phyloP scores from a whole-genome alignment of 2,797 vertebrate species.

The Alosa sapidissima region DNA sequence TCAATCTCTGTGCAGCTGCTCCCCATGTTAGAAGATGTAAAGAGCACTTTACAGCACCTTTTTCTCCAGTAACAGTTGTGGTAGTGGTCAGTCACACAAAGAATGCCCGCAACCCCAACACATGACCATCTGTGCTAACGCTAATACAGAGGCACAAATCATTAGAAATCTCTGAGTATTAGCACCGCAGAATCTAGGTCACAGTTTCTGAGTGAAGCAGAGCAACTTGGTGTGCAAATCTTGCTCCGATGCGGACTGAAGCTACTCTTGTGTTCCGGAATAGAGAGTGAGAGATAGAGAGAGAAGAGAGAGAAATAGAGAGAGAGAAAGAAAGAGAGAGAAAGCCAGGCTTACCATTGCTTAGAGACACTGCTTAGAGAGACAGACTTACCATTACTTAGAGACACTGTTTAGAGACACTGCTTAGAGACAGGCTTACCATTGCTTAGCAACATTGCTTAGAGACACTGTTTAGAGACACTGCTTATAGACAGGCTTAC shows the following conservation, averaged over 20 bases:
- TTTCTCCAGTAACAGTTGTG: constrained; percentile 5
- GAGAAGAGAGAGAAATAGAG: constrained; percentile 6
- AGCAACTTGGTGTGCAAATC: constrained; percentile 29
- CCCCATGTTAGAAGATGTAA: not conserved
- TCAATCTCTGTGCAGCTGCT: not conserved
- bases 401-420: not conserved
- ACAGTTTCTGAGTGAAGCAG: constrained; percentile 33
- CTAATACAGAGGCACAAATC: constrained; percentile 31
- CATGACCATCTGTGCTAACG: not conserved
- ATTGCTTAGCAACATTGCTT: too few species aligned
- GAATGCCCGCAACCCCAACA: not conserved
- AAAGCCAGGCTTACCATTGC: not conserved
- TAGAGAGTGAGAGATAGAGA: not conserved
- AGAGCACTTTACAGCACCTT: not conserved
- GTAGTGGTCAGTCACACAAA: not conserved
- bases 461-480: not conserved
- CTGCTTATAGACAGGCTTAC: not conserved
- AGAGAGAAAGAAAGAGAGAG: not conserved
- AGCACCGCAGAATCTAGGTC: constrained; percentile 46
- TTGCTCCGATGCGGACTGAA: not conserved
- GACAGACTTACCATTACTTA: too few species aligned
- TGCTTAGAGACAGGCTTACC: not conserved
- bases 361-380: not conserved
- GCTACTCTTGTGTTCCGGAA: not conserved
- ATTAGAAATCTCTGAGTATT: constrained; percentile 32